These are phyloP conservation scores for Eupithecia abbreviata DNA, from an alignment of 2,888 invertebrate species.

Conservation along the genomic window DNA sequence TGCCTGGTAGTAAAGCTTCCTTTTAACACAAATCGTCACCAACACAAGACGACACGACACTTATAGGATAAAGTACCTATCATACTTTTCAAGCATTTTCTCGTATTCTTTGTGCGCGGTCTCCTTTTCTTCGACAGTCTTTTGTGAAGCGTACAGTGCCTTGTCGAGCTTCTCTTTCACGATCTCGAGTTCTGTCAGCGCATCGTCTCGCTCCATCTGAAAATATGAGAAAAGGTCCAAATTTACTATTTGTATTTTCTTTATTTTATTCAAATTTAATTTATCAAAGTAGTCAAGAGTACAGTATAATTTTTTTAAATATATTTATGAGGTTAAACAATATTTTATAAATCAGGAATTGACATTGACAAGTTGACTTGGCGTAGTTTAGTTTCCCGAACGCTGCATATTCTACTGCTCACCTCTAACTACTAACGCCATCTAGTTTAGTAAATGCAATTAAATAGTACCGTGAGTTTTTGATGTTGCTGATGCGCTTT, in stretches of 20 bases:
- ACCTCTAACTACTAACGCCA: neutral
- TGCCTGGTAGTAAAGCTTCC: slow-evolving; percentile 23
- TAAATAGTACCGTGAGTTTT: slow-evolving; percentile 88
- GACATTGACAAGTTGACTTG: too few relatives aligned
- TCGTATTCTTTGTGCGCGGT: slow-evolving; percentile 95
- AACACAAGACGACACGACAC: slow-evolving; percentile 79
- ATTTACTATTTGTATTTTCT: neutral
- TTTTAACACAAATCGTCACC: slow-evolving; percentile 58
- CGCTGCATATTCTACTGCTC: too few relatives aligned
- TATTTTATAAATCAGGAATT: too few relatives aligned
- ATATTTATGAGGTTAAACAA: too few relatives aligned
- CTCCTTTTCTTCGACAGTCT: slow-evolving; percentile 94
- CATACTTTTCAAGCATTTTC: slow-evolving; percentile 95
- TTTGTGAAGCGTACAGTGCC: slow-evolving; percentile 90
- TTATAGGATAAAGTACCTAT: slow-evolving; percentile 85
- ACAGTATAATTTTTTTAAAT: too few relatives aligned
- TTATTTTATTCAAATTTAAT: too few relatives aligned
- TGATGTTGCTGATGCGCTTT: slow-evolving; percentile 93
- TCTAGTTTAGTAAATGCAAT: neutral
- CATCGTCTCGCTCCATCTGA: slow-evolving; percentile 94
- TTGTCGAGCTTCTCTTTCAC: slow-evolving; percentile 96
- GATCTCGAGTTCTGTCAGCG: slow-evolving; percentile 92
- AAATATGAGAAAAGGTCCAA: slow-evolving; percentile 36
- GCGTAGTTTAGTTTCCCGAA: too few relatives aligned
- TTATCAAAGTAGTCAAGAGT: neutral